Percentiles rank a stretch among this genome's conserved stretches.
Evolutionary conservation across 1,140 invertebrate species (phyloP).

Genomic region (Caenorhabditis inopinata): DNA sequence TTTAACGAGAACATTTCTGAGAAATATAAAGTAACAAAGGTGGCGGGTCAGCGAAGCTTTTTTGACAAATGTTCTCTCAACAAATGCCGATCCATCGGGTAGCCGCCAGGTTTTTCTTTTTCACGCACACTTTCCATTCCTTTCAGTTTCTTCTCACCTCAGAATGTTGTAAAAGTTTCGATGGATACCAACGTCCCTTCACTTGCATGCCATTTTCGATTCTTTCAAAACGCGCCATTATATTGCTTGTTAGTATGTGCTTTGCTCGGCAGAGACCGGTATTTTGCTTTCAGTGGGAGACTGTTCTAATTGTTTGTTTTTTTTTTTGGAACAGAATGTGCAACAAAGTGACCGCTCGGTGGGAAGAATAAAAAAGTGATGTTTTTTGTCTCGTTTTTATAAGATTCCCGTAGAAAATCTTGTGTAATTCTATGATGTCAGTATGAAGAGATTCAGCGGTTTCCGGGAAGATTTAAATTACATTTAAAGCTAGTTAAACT

Average conservation of each 20-base stretch:
- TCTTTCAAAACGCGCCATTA: background rate
- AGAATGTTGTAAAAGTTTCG: background rate
- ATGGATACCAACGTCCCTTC: too few relatives aligned
- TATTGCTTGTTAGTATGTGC: constrained; percentile 12
- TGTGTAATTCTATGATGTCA: too few relatives aligned
- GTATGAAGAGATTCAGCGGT: too few relatives aligned
- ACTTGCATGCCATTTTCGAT: background rate
- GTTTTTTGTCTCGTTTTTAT: too few relatives aligned
- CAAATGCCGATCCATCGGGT: background rate
- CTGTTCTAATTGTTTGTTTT: constrained; percentile 18
- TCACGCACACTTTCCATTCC: background rate
- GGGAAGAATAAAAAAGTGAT: too few relatives aligned
- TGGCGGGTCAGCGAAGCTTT: constrained; percentile 12
- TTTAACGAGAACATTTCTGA: background rate
- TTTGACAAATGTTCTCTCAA: constrained; percentile 33
- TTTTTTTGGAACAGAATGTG: constrained; percentile 11
- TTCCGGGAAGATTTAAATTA: too few relatives aligned
- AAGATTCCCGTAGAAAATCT: too few relatives aligned
- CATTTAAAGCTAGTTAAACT: too few relatives aligned
- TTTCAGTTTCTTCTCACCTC: constrained; percentile 16
- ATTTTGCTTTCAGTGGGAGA: background rate
- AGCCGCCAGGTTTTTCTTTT: background rate
- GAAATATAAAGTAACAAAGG: background rate
- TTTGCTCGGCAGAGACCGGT: constrained; percentile 1
- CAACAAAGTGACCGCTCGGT: background rate